These are phyloP conservation scores for Lagodon rhomboides DNA, from an alignment of 2,797 vertebrate species.

Conservation along the genomic window DNA sequence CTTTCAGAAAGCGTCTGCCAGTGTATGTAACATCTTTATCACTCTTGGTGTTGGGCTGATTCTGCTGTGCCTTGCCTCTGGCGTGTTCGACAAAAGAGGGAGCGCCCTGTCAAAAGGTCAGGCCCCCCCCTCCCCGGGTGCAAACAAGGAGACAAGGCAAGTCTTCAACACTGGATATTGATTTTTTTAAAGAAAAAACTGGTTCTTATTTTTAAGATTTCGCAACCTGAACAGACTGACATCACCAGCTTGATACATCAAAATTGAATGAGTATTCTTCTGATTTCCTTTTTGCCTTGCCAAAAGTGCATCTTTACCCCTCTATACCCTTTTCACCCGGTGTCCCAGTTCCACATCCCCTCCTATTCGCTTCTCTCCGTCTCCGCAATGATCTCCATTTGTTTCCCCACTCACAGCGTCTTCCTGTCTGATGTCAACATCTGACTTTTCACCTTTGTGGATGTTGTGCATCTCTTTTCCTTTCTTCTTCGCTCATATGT, in stretches of 20 bases:
- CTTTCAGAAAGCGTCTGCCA: conserved; percentile 61
- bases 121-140: conserved; percentile 53
- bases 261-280: conserved; percentile 16
- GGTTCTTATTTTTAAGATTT: conserved; percentile 18
- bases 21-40: conserved; percentile 64
- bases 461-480: conserved; percentile 55
- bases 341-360: conserved; percentile 39
- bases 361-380: conserved; percentile 11
- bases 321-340: conserved; percentile 30
- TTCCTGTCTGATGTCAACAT: conserved; percentile 44
- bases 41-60: conserved; percentile 42
- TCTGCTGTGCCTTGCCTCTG: conserved; percentile 60
- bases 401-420: not conserved
- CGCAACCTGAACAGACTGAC: conserved; percentile 7
- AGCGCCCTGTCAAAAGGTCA: conserved; percentile 72
- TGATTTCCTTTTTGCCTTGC: conserved; percentile 27
- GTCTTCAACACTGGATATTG: conserved; percentile 14
- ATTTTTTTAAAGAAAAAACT: conserved; percentile 14
- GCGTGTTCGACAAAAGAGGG: conserved; percentile 66
- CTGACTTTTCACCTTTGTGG: conserved; percentile 66
- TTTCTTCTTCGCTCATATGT: conserved; percentile 49
- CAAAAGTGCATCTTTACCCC: conserved; percentile 26
- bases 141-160: conserved; percentile 60
- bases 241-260: conserved; percentile 29
- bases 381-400: conserved; percentile 34